A percentile compares a stretch with the other conserved stretches of the same genome.
Evolutionary conservation across 2,888 invertebrate species (phyloP).

Genomic region (Aleiodes testaceus): DNA sequence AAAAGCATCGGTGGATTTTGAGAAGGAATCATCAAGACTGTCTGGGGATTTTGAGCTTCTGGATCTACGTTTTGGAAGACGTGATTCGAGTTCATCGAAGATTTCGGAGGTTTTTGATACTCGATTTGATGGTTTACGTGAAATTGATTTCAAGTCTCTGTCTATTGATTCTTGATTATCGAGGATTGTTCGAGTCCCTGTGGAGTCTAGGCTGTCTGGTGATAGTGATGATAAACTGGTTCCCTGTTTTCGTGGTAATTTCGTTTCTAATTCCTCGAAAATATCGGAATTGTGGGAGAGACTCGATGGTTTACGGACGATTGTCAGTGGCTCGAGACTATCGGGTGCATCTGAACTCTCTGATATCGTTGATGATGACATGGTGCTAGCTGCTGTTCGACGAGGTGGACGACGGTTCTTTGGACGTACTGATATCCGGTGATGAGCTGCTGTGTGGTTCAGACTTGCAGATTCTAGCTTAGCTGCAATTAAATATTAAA

Average conservation of each 20-base stretch:
- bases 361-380: conserved; percentile 56
- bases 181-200: conserved; percentile 42
- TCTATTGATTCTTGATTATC: conserved; percentile 44
- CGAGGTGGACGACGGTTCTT: conserved; percentile 69
- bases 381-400: conserved; percentile 53
- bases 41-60: conserved; percentile 66
- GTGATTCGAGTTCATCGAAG: conserved; percentile 62
- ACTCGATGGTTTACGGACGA: conserved; percentile 64
- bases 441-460: conserved; percentile 69
- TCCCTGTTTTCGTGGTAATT: conserved; percentile 54
- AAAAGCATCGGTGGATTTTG: conserved; percentile 66
- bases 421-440: conserved; percentile 69
- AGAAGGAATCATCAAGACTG: conserved; percentile 63
- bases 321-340: conserved; percentile 56
- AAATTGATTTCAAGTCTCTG: conserved; percentile 53
- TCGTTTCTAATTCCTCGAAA: conserved; percentile 66
- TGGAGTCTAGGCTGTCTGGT: conserved; percentile 67
- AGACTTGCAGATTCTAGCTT: conserved; percentile 63
- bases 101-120: conserved; percentile 62
- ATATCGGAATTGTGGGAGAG: conserved; percentile 66
- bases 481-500: conserved; percentile 54
- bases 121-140: conserved; percentile 58
- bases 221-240: conserved; percentile 63
- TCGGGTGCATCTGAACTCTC: conserved; percentile 59
- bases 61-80: conserved; percentile 61